Percentiles rank a stretch among this genome's conserved stretches.
phyloP scores from a whole-genome alignment of 2,113 vertebrate species.

The Eudyptes chrysolophus region DNA sequence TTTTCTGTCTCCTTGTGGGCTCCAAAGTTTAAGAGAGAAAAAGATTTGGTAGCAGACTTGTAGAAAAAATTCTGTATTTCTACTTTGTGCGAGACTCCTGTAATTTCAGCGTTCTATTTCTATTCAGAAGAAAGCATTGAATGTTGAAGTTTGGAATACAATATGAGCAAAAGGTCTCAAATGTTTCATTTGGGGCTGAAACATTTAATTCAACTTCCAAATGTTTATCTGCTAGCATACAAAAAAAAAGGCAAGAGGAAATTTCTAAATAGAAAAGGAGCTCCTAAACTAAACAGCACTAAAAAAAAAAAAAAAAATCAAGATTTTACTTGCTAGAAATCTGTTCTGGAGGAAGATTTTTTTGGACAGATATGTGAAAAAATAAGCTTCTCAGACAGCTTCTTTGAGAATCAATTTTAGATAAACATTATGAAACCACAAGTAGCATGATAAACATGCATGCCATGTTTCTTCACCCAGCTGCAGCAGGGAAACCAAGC shows the following conservation, averaged over 20 bases:
- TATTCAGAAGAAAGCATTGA: background rate
- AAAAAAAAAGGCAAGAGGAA: background rate
- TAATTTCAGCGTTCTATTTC: background rate
- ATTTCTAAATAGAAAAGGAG: background rate
- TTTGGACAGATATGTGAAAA: background rate
- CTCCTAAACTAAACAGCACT: background rate
- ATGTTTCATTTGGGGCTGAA: background rate
- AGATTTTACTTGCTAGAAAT: conserved; percentile 12
- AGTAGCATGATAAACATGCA: conserved; percentile 69
- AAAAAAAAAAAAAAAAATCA: background rate
- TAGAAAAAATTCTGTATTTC: background rate
- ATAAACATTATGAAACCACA: conserved; percentile 69
- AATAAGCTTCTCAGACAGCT: conserved; percentile 21
- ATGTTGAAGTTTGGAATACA: background rate
- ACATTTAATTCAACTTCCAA: background rate
- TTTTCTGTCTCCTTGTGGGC: background rate
- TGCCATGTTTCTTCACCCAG: conserved; percentile 63
- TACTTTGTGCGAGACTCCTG: background rate
- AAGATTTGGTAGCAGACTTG: background rate
- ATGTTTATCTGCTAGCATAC: background rate
- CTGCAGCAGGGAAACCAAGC: conserved; percentile 65
- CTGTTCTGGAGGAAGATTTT: background rate
- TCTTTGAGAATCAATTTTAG: conserved; percentile 63
- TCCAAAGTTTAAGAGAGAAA: background rate
- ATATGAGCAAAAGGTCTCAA: background rate